phyloP scores from a whole-genome alignment of 2,888 invertebrate genomes.

The Napeogenes sylphis region DNA sequence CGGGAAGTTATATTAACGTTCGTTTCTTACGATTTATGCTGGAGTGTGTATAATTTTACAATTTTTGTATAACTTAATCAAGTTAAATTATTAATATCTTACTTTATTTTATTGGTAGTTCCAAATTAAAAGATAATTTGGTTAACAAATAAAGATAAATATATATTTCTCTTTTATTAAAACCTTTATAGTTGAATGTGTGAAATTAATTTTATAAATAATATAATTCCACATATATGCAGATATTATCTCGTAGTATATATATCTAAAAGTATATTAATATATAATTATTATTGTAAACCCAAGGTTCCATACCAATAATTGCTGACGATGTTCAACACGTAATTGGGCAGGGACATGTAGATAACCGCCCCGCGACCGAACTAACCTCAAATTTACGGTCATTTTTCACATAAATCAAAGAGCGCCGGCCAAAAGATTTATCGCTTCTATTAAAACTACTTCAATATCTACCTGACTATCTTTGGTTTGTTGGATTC shows the following conservation, averaged over 20 bases:
- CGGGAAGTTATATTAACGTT: slow-evolving; percentile 43
- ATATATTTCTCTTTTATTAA: too few species aligned
- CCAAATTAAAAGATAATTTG: too few species aligned
- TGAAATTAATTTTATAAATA: too few species aligned
- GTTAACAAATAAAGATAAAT: too few species aligned
- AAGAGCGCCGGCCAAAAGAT: slow-evolving; percentile 69
- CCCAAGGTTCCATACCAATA: slow-evolving; percentile 37
- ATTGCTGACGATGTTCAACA: slow-evolving; percentile 38
- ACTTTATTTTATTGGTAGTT: too few species aligned
- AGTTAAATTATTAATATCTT: too few species aligned
- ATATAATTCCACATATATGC: too few species aligned
- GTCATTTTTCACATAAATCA: slow-evolving; percentile 78
- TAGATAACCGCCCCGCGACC: slow-evolving; percentile 52
- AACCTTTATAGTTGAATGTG: too few species aligned
- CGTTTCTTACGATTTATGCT: slow-evolving; percentile 21
- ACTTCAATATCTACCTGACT: slow-evolving; percentile 46
- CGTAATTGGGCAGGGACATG: slow-evolving; percentile 54
- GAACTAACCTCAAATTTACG: slow-evolving; percentile 74
- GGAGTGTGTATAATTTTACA: slow-evolving; percentile 13
- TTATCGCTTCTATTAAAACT: slow-evolving; percentile 61
- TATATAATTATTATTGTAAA: slow-evolving; percentile 15
- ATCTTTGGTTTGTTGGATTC: slow-evolving; percentile 46
- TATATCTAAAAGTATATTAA: slow-evolving; percentile 14
- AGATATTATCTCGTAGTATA: neutral
- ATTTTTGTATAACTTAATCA: too few species aligned